phyloP scores from a whole-genome alignment of 1,140 invertebrate genomes.

The Halesus radiatus region DNA sequence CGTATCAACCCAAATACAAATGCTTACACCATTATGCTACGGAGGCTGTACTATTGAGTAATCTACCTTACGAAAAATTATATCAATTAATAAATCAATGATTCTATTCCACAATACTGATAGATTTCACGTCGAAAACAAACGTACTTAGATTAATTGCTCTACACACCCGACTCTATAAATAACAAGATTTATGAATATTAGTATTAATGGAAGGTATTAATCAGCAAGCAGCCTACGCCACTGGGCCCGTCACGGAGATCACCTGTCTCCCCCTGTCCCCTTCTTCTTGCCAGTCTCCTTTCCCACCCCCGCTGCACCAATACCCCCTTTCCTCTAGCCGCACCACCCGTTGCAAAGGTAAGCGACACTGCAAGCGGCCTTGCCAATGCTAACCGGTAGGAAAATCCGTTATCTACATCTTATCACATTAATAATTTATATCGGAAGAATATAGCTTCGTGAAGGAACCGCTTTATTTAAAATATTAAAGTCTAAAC shows the following conservation, averaged over 20 bases:
- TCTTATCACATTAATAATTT: too few species aligned
- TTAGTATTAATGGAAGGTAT: neutral
- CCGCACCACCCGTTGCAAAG: neutral
- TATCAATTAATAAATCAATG: too few species aligned
- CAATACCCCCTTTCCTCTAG: neutral
- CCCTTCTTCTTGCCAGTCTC: neutral
- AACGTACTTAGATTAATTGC: neutral
- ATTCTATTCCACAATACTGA: neutral
- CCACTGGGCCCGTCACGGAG: conserved; percentile 5
- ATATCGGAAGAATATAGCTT: too few species aligned
- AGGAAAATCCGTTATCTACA: conserved; percentile 8
- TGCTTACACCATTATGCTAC: too few species aligned
- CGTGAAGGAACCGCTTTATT: too few species aligned
- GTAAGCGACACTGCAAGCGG: conserved; percentile 29
- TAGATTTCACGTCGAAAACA: neutral
- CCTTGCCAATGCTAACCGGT: conserved; percentile 42
- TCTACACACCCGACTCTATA: neutral
- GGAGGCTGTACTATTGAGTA: too few species aligned
- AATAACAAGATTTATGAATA: conserved; percentile 3
- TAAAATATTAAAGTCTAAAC: too few species aligned
- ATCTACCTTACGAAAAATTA: too few species aligned
- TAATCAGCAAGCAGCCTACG: neutral
- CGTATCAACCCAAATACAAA: too few species aligned
- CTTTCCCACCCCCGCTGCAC: neutral
- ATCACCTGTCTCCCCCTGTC: conserved; percentile 31